Conservation (phyloP, 2,797 vertebrate genomes). For the Peromyscus melanophrys region DNA sequence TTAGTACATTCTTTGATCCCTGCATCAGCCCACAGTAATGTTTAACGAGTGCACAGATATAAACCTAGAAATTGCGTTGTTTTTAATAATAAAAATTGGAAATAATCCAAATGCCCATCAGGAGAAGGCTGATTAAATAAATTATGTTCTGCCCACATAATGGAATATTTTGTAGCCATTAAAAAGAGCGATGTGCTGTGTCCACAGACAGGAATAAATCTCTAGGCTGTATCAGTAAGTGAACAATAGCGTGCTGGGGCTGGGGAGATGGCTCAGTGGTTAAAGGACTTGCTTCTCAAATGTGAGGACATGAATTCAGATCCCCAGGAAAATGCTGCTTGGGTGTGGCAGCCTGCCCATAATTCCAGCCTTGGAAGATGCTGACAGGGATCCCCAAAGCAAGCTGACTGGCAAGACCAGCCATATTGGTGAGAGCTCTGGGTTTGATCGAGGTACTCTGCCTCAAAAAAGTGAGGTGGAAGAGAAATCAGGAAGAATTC, state of each 20-base stretch:
- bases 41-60: slow-evolving; percentile 22
- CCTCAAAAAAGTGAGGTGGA: not conserved
- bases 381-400: not conserved
- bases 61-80: slow-evolving; percentile 19
- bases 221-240: not conserved
- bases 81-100: slow-evolving; percentile 66
- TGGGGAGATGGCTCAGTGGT: not conserved
- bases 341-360: too few species aligned
- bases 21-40: slow-evolving; percentile 46
- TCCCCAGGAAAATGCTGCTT: not conserved
- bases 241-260: too few species aligned
- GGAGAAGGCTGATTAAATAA: slow-evolving; percentile 61
- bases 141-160: slow-evolving; percentile 60
- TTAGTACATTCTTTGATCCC: slow-evolving; percentile 53
- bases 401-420: not conserved
- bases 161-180: slow-evolving; percentile 66
- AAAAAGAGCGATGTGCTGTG: slow-evolving; percentile 35
- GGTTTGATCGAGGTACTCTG: not conserved
- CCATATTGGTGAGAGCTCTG: not conserved
- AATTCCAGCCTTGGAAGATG: not conserved
- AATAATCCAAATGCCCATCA: slow-evolving; percentile 51
- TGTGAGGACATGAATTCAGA: not conserved
- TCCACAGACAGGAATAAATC: slow-evolving; percentile 50
- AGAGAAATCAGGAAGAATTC: not conserved
- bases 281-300: not conserved